Conservation (phyloP, 2,888 invertebrate genomes). For the Drosophila kanekoi region DNA sequence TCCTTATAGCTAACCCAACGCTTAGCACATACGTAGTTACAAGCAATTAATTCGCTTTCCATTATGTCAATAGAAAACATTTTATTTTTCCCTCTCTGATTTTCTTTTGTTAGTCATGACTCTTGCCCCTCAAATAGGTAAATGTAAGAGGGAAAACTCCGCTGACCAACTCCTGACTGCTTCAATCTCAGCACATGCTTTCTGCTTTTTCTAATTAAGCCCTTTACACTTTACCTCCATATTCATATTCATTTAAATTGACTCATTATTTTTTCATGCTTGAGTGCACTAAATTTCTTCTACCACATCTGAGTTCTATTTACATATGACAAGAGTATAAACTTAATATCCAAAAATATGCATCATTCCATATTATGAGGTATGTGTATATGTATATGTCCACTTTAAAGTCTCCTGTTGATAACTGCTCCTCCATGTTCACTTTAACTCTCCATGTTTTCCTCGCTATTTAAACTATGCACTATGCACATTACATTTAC, state of each 20-base stretch:
- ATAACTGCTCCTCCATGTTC: not conserved
- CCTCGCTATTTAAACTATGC: too few relatives aligned
- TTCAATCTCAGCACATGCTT: not conserved
- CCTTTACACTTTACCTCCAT: not conserved
- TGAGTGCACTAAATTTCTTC: not conserved
- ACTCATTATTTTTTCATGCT: slow-evolving; percentile 4
- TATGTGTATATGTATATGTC: too few relatives aligned
- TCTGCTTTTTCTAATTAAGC: slow-evolving; percentile 1
- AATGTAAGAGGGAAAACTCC: not conserved
- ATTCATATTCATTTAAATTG: slow-evolving; percentile 4
- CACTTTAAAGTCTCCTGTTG: not conserved
- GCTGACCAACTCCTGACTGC: slow-evolving; percentile 7
- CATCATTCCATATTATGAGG: too few relatives aligned
- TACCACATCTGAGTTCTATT: not conserved
- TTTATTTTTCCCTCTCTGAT: not conserved
- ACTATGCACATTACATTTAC: too few relatives aligned
- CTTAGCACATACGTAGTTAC: not conserved
- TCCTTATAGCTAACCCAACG: slow-evolving; percentile 8
- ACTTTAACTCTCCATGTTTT: not conserved
- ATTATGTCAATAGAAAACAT: slow-evolving; percentile 6
- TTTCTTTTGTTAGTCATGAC: not conserved
- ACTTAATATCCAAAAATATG: too few relatives aligned
- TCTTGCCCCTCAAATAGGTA: not conserved
- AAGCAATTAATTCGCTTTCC: slow-evolving; percentile 15
- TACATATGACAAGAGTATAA: too few relatives aligned